Percentiles rank a stretch among this genome's conserved stretches.
Conservation (phyloP, 2,888 invertebrate species). For the Trissoscelio sp. region DNA sequence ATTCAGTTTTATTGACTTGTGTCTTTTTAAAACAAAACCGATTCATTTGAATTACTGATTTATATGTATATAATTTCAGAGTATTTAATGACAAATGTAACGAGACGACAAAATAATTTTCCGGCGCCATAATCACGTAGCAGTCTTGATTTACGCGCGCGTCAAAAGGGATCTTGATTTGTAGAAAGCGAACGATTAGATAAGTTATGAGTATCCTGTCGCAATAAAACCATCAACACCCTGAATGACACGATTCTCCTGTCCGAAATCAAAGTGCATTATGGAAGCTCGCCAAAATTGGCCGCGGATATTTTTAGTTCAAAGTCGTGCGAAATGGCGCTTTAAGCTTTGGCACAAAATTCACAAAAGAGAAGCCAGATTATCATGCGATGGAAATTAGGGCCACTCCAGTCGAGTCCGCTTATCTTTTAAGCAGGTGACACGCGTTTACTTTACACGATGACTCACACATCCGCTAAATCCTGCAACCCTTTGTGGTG, state of each 20-base stretch:
- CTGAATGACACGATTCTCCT: constrained; percentile 48
- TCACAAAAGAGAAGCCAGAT: constrained; percentile 35
- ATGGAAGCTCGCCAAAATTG: constrained; percentile 61
- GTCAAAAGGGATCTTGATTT: constrained; percentile 57
- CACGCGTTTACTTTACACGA: constrained; percentile 43
- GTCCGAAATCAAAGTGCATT: constrained; percentile 60
- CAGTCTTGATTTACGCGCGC: constrained; percentile 22
- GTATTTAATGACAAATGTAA: constrained; percentile 30
- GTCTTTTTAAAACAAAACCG: too few relatives aligned
- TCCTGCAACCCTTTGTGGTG: constrained; percentile 45
- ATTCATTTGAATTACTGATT: too few relatives aligned
- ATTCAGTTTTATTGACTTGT: too few relatives aligned
- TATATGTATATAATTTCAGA: too few relatives aligned
- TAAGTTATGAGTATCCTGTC: constrained; percentile 27
- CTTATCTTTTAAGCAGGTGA: constrained; percentile 69
- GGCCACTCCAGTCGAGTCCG: constrained; percentile 58
- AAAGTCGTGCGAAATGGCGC: constrained; percentile 43
- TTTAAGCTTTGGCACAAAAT: constrained; percentile 39
- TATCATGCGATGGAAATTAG: constrained; percentile 69
- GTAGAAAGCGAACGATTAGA: constrained; percentile 48
- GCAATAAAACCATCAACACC: constrained; percentile 50
- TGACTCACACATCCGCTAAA: constrained; percentile 62
- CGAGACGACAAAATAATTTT: constrained; percentile 47
- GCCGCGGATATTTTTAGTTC: constrained; percentile 54
- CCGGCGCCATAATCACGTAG: constrained; percentile 31